phyloP scores from a whole-genome alignment of 2,888 invertebrate genomes.

The Panopea generosa region DNA sequence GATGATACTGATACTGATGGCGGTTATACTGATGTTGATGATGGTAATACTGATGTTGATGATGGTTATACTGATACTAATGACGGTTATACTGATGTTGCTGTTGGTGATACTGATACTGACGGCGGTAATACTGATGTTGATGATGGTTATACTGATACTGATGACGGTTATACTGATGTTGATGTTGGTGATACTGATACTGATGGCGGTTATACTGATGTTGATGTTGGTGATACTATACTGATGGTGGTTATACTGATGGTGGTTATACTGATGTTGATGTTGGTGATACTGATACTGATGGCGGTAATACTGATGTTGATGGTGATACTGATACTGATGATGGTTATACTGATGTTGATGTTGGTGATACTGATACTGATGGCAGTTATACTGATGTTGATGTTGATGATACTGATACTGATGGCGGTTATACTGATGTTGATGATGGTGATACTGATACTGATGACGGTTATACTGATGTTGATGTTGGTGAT shows the following conservation, averaged over 20 bases:
- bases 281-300: not conserved
- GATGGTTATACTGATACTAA: not conserved
- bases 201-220: slow-evolving; percentile 17
- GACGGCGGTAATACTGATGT: slow-evolving; percentile 8
- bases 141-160: slow-evolving; percentile 10
- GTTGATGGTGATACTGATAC: no score
- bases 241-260: slow-evolving; percentile 11
- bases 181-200: slow-evolving; percentile 15
- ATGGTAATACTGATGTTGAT: slow-evolving; percentile 1
- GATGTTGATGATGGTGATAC: slow-evolving; percentile 4
- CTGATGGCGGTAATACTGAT: no score
- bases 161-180: slow-evolving; percentile 5
- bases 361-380: slow-evolving; percentile 8
- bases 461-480: slow-evolving; percentile 10
- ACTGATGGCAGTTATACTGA: slow-evolving; percentile 7
- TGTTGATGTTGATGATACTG: slow-evolving; percentile 7
- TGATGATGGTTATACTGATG: no score
- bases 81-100: slow-evolving; percentile 1
- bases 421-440: not conserved
- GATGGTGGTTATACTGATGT: slow-evolving; percentile 10
- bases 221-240: slow-evolving; percentile 16
- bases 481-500: slow-evolving; percentile 12
- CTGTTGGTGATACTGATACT: slow-evolving; percentile 7
- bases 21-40: slow-evolving; percentile 10
- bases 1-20: slow-evolving; percentile 13